Evolutionary conservation across 2,113 vertebrate species (phyloP).

Genomic region (Catagonus wagneri): DNA sequence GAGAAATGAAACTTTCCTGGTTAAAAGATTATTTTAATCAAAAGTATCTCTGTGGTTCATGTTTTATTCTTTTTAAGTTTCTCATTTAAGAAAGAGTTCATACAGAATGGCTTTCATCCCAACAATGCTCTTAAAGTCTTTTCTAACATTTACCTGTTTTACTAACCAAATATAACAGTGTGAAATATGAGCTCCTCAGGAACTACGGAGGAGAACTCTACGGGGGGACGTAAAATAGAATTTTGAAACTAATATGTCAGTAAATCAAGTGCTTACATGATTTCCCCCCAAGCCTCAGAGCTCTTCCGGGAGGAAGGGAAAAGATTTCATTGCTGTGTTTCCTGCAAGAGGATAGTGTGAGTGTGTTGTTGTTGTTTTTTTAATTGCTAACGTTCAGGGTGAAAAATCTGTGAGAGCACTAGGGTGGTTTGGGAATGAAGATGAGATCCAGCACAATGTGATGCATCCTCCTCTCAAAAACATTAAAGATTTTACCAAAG

Average conservation of each 20-base stretch:
- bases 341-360: neutral
- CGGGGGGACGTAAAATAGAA: neutral
- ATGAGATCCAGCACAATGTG: neutral
- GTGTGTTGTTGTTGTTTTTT: neutral
- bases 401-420: neutral
- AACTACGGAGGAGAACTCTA: neutral
- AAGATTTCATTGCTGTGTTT: neutral
- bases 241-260: neutral
- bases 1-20: neutral
- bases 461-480: neutral
- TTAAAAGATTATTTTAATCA: slow-evolving; percentile 30
- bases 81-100: neutral
- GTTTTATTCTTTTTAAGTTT: slow-evolving; percentile 10
- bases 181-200: neutral
- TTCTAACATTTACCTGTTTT: neutral
- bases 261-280: neutral
- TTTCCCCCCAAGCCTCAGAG: slow-evolving; percentile 13
- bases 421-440: neutral
- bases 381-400: neutral
- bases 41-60: neutral
- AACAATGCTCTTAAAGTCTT: neutral
- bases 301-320: neutral
- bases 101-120: neutral
- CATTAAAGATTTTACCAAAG: neutral
- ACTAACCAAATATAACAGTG: neutral